Evolutionary conservation across 2,113 vertebrate genomes (phyloP).

Genomic region (Stigmatopora argus): DNA sequence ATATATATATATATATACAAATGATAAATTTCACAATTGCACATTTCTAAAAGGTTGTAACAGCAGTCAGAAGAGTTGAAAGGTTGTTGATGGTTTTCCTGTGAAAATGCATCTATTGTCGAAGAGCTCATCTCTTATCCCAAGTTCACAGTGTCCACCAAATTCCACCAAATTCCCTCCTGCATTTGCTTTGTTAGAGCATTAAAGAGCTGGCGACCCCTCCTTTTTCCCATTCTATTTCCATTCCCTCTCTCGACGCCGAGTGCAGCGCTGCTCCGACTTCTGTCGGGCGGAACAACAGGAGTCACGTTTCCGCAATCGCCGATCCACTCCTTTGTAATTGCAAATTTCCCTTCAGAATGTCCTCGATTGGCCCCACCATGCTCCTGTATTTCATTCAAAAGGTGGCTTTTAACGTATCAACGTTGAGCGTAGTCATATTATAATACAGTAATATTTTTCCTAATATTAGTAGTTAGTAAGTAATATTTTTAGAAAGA

Average conservation of each 20-base stretch:
- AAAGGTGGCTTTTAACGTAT: too few relatives aligned
- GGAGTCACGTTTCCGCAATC: background rate
- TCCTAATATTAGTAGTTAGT: too few relatives aligned
- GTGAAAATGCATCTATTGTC: too few relatives aligned
- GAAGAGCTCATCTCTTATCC: too few relatives aligned
- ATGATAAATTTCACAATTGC: too few relatives aligned
- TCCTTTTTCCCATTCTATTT: conserved; percentile 1
- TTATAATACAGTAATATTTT: too few relatives aligned
- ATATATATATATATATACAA: too few relatives aligned
- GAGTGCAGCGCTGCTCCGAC: background rate
- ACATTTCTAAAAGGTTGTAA: too few relatives aligned
- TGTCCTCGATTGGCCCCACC: background rate
- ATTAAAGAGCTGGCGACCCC: background rate
- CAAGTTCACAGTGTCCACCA: conserved; percentile 2
- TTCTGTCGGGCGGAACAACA: background rate
- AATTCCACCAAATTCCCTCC: conserved; percentile 1
- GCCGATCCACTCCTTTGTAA: conserved; percentile 7
- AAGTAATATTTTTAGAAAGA: too few relatives aligned
- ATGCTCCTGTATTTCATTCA: background rate
- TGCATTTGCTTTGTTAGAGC: background rate
- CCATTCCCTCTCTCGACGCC: background rate
- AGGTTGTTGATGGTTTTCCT: too few relatives aligned
- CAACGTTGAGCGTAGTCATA: too few relatives aligned
- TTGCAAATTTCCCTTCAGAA: conserved; percentile 2
- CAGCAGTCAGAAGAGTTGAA: too few relatives aligned